Percentiles rank a stretch among this genome's conserved stretches.
Evolutionary conservation across 2,797 vertebrate genomes (phyloP).

Genomic region (Sebastes oblongus): DNA sequence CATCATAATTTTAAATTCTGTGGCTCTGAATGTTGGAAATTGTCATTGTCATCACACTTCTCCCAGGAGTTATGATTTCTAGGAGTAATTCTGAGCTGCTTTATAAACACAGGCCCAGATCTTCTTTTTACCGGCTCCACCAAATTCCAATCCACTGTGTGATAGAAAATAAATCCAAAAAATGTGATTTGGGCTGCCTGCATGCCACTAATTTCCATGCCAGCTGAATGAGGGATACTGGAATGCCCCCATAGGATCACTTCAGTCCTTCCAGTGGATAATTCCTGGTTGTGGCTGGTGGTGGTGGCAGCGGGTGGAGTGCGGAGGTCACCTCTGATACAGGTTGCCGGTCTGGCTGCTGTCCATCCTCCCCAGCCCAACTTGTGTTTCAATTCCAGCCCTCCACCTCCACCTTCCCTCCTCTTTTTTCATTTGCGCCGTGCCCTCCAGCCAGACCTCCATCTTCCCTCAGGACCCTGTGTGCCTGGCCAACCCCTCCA

Average conservation of each 20-base stretch:
- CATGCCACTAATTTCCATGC: background rate
- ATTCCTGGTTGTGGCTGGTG: slow-evolving; percentile 7
- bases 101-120: slow-evolving; percentile 1
- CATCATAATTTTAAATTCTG: too few relatives aligned
- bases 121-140: slow-evolving; percentile 8
- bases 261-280: slow-evolving; percentile 2
- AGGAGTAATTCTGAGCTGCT: slow-evolving; percentile 1
- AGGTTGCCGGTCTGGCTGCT: slow-evolving; percentile 17
- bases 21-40: background rate
- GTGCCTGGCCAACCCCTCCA: slow-evolving; percentile 42
- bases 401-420: slow-evolving; percentile 11
- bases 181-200: slow-evolving; percentile 28
- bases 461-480: slow-evolving; percentile 19
- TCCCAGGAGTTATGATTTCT: background rate
- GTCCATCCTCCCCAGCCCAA: background rate
- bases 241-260: slow-evolving; percentile 22
- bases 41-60: background rate
- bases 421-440: background rate
- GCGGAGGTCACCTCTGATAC: slow-evolving; percentile 27
- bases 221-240: slow-evolving; percentile 28
- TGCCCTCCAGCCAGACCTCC: slow-evolving; percentile 48
- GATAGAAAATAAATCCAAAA: slow-evolving; percentile 34
- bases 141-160: slow-evolving; percentile 23
- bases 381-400: slow-evolving; percentile 21
- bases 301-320: slow-evolving; percentile 1